Evolutionary conservation across 2,797 vertebrate genomes (phyloP), one percentile per base, ranked within the genome.

Genomic region (Sebastiscus tertius): DNA sequence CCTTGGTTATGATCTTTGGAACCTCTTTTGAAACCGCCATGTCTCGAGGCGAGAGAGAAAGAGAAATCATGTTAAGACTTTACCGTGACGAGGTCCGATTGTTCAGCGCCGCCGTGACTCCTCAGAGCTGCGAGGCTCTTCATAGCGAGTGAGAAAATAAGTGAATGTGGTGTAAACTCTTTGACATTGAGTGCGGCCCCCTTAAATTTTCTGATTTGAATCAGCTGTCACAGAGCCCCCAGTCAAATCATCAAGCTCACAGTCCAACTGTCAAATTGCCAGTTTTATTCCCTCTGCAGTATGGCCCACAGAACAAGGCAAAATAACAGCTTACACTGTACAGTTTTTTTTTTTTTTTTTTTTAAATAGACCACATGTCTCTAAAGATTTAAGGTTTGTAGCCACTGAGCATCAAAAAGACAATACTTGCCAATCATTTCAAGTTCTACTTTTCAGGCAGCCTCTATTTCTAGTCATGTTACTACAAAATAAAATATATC

Each of bases 181-280:
- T 68, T 87, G 86, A 80, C 77, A 73, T 10, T 16, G 67, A 87
- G 70, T 36, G 65, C 29, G 6, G 63, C 68, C 68, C 69, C 58
- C 65, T 78, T 73, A 66, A 65, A 61, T 69, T 33, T 58, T 77
- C 72, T 80, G 68, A 89, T 88, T 87, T 33, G 54, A 84, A 71
- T 92, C 87, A 88, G 92, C 85, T 89, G 87, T 89, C 86, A 82
- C 71, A 42, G 61, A 87, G 79, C 81, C 80, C 49, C 68, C 22
- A 83, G 85, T 85, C 71, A 79, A 77, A 82, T 79, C 64, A 66
- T 62, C 77, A 69, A 67, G 75, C 75, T 83, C 59, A 9, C 27
- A 36, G 79, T 80, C 27, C 68, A 82, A 64, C 81, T 88, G 86
- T 81, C 79, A 80, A 68, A 72, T 52, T 62, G 68, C 12, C 65